These are phyloP conservation scores for Drosophila pseudoobscura DNA, from an alignment of 1,140 invertebrate species.

Conservation along the genomic window DNA sequence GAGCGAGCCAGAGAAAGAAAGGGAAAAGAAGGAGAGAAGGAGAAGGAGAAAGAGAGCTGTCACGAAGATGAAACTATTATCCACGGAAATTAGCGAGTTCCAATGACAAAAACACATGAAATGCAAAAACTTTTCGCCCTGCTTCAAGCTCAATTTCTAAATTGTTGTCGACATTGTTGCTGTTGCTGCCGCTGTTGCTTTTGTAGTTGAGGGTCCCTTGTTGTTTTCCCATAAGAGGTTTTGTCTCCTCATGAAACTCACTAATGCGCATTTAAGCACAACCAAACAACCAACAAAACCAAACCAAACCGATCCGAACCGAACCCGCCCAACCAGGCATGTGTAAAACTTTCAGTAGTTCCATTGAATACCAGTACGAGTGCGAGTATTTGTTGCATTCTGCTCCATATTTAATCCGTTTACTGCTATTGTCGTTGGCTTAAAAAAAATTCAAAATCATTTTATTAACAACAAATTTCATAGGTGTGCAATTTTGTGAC, in stretches of 20 bases:
- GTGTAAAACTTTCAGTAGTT: constrained; percentile 3
- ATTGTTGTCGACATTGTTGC: constrained; percentile 69
- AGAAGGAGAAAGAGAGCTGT: constrained; percentile 15
- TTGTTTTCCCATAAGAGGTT: constrained; percentile 32
- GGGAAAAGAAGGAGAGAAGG: background rate
- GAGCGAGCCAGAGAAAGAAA: constrained; percentile 5
- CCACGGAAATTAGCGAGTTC: constrained; percentile 75
- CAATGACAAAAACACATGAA: constrained; percentile 73
- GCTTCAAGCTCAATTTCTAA: constrained; percentile 71
- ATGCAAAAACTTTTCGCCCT: constrained; percentile 65
- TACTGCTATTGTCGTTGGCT: too few relatives aligned
- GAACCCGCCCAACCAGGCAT: constrained; percentile 2
- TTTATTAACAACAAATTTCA: too few relatives aligned
- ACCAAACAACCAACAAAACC: constrained; percentile 2
- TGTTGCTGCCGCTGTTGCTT: constrained; percentile 7
- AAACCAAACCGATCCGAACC: background rate
- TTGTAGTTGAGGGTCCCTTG: background rate
- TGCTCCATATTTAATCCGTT: too few relatives aligned
- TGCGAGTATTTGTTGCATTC: background rate
- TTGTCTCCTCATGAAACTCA: constrained; percentile 32
- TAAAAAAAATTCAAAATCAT: too few relatives aligned
- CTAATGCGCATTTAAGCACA: constrained; percentile 49
- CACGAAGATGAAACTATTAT: constrained; percentile 78
- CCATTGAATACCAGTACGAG: background rate
- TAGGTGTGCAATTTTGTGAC: too few relatives aligned